Percentiles rank a stretch among this genome's conserved stretches.
Conservation (phyloP, 2,888 invertebrate species). For the Eumacrocentrus americanus region DNA sequence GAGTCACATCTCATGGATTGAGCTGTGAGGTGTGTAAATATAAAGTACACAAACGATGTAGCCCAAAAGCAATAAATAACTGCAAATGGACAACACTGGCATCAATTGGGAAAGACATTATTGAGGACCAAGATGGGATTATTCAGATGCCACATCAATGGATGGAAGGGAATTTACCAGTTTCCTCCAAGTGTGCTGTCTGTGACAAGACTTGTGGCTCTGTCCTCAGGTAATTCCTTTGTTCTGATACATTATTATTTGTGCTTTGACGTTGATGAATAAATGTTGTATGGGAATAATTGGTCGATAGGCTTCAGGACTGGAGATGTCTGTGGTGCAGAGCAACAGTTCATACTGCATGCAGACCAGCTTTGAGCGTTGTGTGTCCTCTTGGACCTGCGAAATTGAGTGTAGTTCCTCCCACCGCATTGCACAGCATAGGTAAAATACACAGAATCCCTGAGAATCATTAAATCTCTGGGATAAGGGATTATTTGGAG, state of each 20-base stretch:
- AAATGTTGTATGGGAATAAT: too few relatives aligned
- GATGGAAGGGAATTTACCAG: conserved; percentile 96
- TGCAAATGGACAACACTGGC: conserved; percentile 98
- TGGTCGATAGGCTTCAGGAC: conserved; percentile 90
- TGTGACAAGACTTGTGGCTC: conserved; percentile 98
- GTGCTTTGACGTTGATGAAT: too few relatives aligned
- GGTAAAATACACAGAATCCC: conserved; percentile 57
- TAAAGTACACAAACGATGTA: conserved; percentile 95
- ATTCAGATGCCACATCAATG: conserved; percentile 97
- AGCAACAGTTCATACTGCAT: conserved; percentile 88
- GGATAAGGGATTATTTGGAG: background rate
- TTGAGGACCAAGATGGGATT: conserved; percentile 91
- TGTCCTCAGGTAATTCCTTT: conserved; percentile 78
- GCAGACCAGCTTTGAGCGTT: conserved; percentile 78
- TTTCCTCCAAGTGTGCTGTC: conserved; percentile 88
- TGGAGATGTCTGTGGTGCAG: conserved; percentile 98
- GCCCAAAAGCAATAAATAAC: conserved; percentile 87
- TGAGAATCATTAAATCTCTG: background rate
- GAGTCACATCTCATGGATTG: conserved; percentile 93
- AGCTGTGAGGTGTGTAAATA: conserved; percentile 98
- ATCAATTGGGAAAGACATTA: conserved; percentile 92
- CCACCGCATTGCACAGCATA: conserved; percentile 89
- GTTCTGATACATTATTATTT: too few relatives aligned
- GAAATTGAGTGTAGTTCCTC: conserved; percentile 92
- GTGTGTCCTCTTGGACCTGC: conserved; percentile 88